Conservation (phyloP, 1,140 invertebrate species). For the Drosophila orena region DNA sequence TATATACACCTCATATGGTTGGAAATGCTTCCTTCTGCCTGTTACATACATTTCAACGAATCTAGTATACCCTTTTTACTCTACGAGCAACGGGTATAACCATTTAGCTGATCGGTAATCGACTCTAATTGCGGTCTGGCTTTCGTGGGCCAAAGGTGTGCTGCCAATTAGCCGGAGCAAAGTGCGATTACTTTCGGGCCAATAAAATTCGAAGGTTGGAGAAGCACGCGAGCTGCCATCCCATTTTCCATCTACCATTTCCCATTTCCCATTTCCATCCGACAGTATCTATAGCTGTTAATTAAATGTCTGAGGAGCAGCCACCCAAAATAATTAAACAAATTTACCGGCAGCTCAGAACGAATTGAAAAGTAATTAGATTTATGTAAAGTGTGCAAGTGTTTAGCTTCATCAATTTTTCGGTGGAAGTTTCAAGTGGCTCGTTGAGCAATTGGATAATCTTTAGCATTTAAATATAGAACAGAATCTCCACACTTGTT, state of each 20-base stretch:
- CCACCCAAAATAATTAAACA: slow-evolving; percentile 60
- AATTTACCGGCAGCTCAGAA: slow-evolving; percentile 27
- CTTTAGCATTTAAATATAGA: slow-evolving; percentile 36
- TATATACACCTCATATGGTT: too few species aligned
- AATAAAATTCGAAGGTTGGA: slow-evolving; percentile 27
- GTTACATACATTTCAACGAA: too few species aligned
- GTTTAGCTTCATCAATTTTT: slow-evolving; percentile 31
- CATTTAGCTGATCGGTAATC: slow-evolving; percentile 48
- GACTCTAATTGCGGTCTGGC: slow-evolving; percentile 56
- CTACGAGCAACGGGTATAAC: background rate
- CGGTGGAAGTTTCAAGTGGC: slow-evolving; percentile 26
- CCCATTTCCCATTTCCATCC: slow-evolving; percentile 29
- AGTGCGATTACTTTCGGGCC: slow-evolving; percentile 49
- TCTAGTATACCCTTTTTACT: too few species aligned
- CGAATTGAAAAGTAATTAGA: slow-evolving; percentile 25
- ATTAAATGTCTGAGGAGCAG: slow-evolving; percentile 29
- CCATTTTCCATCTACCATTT: slow-evolving; percentile 1
- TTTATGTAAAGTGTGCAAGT: slow-evolving; percentile 26
- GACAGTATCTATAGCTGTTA: slow-evolving; percentile 31
- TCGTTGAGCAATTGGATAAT: slow-evolving; percentile 33
- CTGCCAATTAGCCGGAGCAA: slow-evolving; percentile 56
- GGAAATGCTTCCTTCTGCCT: too few species aligned
- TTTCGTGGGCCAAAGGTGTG: slow-evolving; percentile 66
- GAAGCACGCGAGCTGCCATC: slow-evolving; percentile 40
- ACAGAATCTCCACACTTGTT: slow-evolving; percentile 26